Conservation (phyloP, 2,113 vertebrate species). For the mouse (Mus musculus) region GRCm39 chrX:133891001-133891500, state of each 20-base stretch:
- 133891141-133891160: constrained; percentile 85
- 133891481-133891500: not conserved
- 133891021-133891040: constrained; percentile 35
- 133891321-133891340: constrained; percentile 62
- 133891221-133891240: constrained; percentile 87
- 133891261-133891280: constrained; percentile 77
- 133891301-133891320: constrained; percentile 60
- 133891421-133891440: constrained; percentile 4
- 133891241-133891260: constrained; percentile 89
- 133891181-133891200: constrained; percentile 91
- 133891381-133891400: constrained; percentile 61
- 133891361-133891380: constrained; percentile 64
- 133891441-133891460: constrained; percentile 44
- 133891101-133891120: constrained; percentile 78
- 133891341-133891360: constrained; percentile 54
- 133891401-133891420: constrained; percentile 44
- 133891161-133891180: constrained; percentile 88
- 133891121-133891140: constrained; percentile 81
- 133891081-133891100: constrained; percentile 43
- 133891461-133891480: constrained; percentile 37
- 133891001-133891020: constrained; percentile 32
- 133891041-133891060: constrained; percentile 38
- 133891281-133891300: constrained; percentile 52
- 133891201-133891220: constrained; percentile 89
- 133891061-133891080: constrained; percentile 54